Evolutionary conservation across 1,140 invertebrate species (phyloP).

Genomic region (Drosophila arawakana): DNA sequence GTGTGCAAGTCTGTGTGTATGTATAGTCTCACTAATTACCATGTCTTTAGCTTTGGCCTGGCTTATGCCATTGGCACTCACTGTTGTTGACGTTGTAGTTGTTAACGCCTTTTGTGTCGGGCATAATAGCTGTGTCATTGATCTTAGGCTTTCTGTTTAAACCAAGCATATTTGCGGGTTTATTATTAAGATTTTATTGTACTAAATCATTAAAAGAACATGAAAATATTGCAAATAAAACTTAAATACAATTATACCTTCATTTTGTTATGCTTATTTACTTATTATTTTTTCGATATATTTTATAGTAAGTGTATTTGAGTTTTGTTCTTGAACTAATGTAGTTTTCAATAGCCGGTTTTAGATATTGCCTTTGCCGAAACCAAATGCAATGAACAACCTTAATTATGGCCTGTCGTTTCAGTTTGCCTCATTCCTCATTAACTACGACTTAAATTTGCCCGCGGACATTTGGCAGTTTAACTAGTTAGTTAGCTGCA

Average conservation of each 20-base stretch:
- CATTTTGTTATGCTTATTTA: not conserved
- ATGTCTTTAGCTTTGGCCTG: conserved; percentile 75
- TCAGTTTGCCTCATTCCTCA: conserved; percentile 2
- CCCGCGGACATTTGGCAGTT: conserved; percentile 37
- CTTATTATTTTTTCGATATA: not conserved
- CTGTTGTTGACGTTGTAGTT: conserved; percentile 47
- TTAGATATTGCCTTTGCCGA: conserved; percentile 38
- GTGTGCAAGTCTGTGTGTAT: conserved; percentile 23
- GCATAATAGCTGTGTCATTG: conserved; percentile 20
- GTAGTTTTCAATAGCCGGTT: not conserved
- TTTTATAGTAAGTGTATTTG: conserved; percentile 32
- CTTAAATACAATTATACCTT: no score
- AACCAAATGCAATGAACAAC: conserved; percentile 54
- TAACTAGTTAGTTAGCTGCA: conserved; percentile 52
- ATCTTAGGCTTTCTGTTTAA: not conserved
- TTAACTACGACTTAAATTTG: conserved; percentile 1
- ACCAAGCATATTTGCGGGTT: not conserved
- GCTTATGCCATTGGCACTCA: conserved; percentile 68
- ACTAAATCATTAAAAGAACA: no score
- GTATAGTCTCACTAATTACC: conserved; percentile 73
- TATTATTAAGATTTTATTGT: not conserved
- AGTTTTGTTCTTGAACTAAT: not conserved
- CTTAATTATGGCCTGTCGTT: conserved; percentile 63
- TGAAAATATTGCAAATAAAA: no score
- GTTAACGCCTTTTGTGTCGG: conserved; percentile 36